phyloP scores from a whole-genome alignment of 2,113 vertebrate species.

The Triplophysa tibetana region DNA sequence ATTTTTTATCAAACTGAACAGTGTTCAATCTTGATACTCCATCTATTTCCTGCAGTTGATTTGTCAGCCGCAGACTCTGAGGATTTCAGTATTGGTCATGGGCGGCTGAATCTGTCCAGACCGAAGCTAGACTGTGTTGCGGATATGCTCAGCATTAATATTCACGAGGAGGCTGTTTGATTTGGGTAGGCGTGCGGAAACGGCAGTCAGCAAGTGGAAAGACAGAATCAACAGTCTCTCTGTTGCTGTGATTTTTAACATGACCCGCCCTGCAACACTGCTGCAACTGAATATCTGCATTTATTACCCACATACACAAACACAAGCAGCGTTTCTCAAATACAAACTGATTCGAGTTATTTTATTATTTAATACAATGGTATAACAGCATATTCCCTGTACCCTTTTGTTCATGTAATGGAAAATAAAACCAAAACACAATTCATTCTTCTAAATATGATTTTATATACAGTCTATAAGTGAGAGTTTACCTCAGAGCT shows the following conservation, averaged over 20 bases:
- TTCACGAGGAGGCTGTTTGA: slow-evolving; percentile 51
- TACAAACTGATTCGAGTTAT: too few species aligned
- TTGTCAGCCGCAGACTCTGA: too few species aligned
- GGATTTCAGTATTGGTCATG: neutral
- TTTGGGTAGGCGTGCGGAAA: slow-evolving; percentile 43
- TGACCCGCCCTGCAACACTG: neutral
- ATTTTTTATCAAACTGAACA: too few species aligned
- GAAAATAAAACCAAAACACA: too few species aligned
- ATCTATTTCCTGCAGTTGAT: neutral
- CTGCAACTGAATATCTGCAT: neutral
- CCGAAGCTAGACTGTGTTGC: slow-evolving; percentile 2
- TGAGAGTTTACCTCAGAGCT: slow-evolving; percentile 65
- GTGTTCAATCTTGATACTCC: too few species aligned
- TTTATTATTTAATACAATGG: too few species aligned
- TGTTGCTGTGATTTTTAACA: neutral
- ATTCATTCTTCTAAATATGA: too few species aligned
- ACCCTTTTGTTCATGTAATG: too few species aligned
- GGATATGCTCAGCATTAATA: slow-evolving; percentile 41
- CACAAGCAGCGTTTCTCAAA: neutral
- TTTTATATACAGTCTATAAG: too few species aligned
- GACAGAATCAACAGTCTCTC: slow-evolving; percentile 9
- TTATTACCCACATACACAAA: neutral
- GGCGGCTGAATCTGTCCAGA: neutral
- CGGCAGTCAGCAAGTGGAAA: neutral
- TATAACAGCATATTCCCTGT: too few species aligned